A percentile compares a stretch with the other conserved stretches of the same genome.
Conservation (phyloP, 1,140 invertebrate genomes). For the Drosophila paulistorum region DNA sequence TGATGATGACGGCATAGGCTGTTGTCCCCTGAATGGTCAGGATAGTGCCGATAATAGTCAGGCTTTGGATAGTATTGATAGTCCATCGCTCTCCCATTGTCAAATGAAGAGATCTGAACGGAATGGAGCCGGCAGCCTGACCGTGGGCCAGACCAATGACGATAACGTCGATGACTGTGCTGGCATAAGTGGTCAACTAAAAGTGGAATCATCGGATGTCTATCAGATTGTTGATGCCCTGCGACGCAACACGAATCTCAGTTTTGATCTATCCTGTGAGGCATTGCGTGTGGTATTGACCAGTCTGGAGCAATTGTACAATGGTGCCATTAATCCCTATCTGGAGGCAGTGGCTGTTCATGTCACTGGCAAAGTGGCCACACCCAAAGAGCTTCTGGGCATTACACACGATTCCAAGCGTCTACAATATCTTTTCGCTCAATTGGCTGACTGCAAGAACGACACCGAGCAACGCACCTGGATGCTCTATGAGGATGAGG, state of each 20-base stretch:
- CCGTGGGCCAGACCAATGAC: conserved; percentile 2
- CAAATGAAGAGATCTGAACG: not conserved
- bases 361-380: conserved; percentile 79
- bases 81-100: conserved; percentile 54
- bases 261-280: conserved; percentile 93
- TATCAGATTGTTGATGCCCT: conserved; percentile 91
- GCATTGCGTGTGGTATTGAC: conserved; percentile 91
- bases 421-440: conserved; percentile 90
- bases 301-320: conserved; percentile 86
- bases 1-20: conserved; percentile 55
- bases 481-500: conserved; percentile 96
- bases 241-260: conserved; percentile 91
- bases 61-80: conserved; percentile 78
- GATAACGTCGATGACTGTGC: conserved; percentile 9
- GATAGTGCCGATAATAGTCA: conserved; percentile 74
- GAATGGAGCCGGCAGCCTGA: not conserved
- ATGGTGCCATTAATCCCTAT: conserved; percentile 85
- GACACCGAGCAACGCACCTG: conserved; percentile 96
- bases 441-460: conserved; percentile 93
- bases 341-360: conserved; percentile 83
- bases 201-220: conserved; percentile 84
- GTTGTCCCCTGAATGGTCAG: conserved; percentile 11
- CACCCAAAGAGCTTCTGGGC: conserved; percentile 78
- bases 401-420: conserved; percentile 90
- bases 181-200: conserved; percentile 48